Percentiles rank a stretch among this genome's conserved stretches.
These are phyloP conservation scores for Chironomus tepperi DNA, from an alignment of 1,140 invertebrate genomes.

Conservation along the genomic window DNA sequence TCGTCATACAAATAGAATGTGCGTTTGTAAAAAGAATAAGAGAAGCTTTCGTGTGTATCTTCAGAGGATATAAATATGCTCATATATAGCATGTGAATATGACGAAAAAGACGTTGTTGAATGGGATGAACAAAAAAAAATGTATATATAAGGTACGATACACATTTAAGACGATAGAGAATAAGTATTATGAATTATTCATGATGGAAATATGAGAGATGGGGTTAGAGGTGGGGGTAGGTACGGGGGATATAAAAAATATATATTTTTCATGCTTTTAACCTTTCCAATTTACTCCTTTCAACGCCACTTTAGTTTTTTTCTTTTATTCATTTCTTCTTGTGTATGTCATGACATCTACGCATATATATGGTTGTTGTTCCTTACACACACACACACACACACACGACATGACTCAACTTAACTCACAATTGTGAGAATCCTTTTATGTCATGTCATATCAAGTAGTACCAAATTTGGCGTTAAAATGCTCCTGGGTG, in stretches of 20 bases:
- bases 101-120: not conserved
- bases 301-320: conserved; percentile 3
- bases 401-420: not conserved
- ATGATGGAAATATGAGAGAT: not conserved
- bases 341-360: not conserved
- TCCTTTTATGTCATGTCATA: not conserved
- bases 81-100: not conserved
- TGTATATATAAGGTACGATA: not conserved
- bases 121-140: not conserved
- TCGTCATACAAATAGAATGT: too few species aligned
- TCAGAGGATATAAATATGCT: too few species aligned
- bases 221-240: too few species aligned
- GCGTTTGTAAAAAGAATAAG: too few species aligned
- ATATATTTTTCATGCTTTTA: conserved; percentile 15
- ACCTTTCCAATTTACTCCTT: conserved; percentile 17
- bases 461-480: conserved; percentile 7
- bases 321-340: not conserved
- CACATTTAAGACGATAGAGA: not conserved
- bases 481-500: conserved; percentile 18
- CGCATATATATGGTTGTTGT: not conserved
- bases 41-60: too few species aligned
- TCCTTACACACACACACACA: not conserved
- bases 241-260: not conserved
- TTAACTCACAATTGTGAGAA: not conserved
- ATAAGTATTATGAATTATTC: conserved; percentile 19